phyloP scores from a whole-genome alignment of 2,888 invertebrate species.

The Standfussiana lucernea region DNA sequence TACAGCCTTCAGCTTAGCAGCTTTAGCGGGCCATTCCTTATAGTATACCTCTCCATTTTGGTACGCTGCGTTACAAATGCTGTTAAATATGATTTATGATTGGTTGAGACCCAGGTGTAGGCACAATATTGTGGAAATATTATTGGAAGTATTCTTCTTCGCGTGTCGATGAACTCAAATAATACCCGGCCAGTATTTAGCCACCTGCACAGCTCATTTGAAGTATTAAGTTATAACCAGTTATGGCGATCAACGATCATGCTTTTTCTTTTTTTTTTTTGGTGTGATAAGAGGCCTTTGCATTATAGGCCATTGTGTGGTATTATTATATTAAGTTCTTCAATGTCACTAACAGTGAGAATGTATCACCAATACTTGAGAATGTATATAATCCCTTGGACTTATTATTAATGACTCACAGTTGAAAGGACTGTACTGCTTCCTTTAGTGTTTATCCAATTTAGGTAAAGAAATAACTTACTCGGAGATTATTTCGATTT shows the following conservation, averaged over 20 bases:
- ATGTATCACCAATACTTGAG: background rate
- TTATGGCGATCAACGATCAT: no score
- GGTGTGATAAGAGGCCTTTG: no score
- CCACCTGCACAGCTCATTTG: no score
- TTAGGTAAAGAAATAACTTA: constrained; percentile 28
- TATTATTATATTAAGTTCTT: no score
- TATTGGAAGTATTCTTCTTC: no score
- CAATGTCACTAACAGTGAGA: background rate
- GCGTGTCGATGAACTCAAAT: no score
- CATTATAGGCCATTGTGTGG: no score
- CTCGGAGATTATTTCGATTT: constrained; percentile 30
- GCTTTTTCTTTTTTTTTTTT: no score
- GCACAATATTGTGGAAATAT: no score
- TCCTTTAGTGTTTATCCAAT: constrained; percentile 8
- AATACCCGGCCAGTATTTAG: no score
- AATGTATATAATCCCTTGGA: background rate
- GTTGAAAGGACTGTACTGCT: constrained; percentile 30
- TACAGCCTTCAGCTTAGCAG: background rate
- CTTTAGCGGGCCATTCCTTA: background rate
- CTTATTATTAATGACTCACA: constrained; percentile 38
- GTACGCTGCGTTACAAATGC: background rate
- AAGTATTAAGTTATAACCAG: no score
- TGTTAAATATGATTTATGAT: background rate
- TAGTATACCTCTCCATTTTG: background rate
- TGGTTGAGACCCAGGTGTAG: no score